phyloP scores from a whole-genome alignment of 1,140 invertebrate genomes.

The Pogonus chalceus region DNA sequence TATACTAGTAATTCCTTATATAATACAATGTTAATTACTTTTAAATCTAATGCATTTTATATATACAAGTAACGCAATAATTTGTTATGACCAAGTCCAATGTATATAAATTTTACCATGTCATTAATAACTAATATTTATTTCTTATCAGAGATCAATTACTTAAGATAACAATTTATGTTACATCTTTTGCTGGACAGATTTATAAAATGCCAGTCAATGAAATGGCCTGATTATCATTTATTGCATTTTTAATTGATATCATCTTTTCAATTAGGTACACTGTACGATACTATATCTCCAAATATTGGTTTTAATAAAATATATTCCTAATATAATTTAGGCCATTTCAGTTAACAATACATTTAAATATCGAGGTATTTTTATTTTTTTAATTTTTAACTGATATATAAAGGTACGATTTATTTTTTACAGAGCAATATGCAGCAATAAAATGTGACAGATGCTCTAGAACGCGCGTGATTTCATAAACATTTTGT shows the following conservation, averaged over 20 bases:
- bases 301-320: background rate
- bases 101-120: background rate
- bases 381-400: background rate
- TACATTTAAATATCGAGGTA: background rate
- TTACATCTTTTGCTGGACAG: background rate
- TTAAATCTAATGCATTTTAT: background rate
- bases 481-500: background rate
- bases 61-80: background rate
- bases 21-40: background rate
- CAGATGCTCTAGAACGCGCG: background rate
- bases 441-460: background rate
- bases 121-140: background rate
- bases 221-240: constrained; percentile 2
- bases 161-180: background rate
- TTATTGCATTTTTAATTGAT: constrained; percentile 2
- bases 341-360: constrained; percentile 4
- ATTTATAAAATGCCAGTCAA: constrained; percentile 1
- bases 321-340: background rate
- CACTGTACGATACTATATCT: background rate
- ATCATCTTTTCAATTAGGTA: background rate
- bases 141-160: background rate
- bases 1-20: background rate
- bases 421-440: background rate
- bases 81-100: background rate
- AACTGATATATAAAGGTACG: background rate